Evolutionary conservation across 2,113 vertebrate genomes (phyloP), one percentile per base, ranked within the genome.

Genomic region (Ciconia stormi): DNA sequence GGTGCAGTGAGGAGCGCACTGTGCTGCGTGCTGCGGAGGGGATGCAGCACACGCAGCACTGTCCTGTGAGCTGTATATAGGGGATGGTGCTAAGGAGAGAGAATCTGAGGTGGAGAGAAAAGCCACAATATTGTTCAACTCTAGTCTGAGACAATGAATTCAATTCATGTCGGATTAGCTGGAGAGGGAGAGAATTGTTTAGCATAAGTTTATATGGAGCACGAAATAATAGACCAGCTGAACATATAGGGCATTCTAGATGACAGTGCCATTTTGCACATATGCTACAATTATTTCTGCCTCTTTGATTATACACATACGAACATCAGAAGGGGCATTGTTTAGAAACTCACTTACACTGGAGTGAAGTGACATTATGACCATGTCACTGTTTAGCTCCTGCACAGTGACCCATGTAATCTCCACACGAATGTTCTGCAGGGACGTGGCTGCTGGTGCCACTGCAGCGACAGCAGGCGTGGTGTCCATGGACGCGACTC

Each of bases 51-150:
- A 8, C 1, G 1, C 55, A 82, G 36, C 47, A 2, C 40, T 21
- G 5, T 40, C 66, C 55, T 1, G 0, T 11, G 25, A 23, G 40
- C 84, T 83, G 7, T 6, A 1, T 6, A 1, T 3, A 47, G 56
- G 36, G 23, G 6, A 25, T 42, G 36, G 13, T 58, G 40, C 29
- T 32, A 42, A 50, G 25, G 59, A 74, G 26, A 49, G 32, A 36
- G 15, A 80, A 29, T 27, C 7, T 65, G 62, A 58, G 27, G 19
- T 38, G 62, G 14, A 71, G 36, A 85, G 42, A 18, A 94, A 89
- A 77, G 65, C 16, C 40, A 72, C 30, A 16, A 10, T 36, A 19
- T 15, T 89, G 42, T 55, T 72, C 69, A 80, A 25, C 7, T 5
- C 26, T 38, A 34, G 12, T 42, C 34, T 88, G 49, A 89, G 50